These are phyloP conservation scores for Littorina saxatilis DNA, from an alignment of 1,140 invertebrate genomes.

Conservation along the genomic window DNA sequence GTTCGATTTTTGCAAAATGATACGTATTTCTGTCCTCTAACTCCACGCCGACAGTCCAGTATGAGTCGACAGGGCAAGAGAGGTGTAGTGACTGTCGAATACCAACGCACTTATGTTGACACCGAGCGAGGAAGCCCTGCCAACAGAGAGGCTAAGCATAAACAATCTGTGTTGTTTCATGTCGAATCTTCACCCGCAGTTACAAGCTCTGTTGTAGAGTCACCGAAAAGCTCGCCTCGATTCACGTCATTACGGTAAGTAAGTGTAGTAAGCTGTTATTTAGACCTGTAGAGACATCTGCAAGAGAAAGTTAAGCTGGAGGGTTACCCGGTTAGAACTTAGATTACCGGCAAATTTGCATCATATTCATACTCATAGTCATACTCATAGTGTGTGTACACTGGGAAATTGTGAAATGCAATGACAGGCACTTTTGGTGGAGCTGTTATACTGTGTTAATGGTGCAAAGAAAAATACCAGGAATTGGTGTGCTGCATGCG, in stretches of 20 bases:
- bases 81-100: conserved; percentile 26
- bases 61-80: conserved; percentile 30
- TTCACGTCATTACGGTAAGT: not conserved
- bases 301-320: no score
- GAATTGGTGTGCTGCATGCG: no score
- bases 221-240: conserved; percentile 8
- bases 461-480: no score
- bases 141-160: conserved; percentile 28
- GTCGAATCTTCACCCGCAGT: conserved; percentile 9
- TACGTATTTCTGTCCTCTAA: not conserved
- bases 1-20: not conserved
- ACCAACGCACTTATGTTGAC: conserved; percentile 11
- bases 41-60: not conserved
- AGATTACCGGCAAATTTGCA: no score
- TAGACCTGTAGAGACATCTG: no score
- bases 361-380: no score
- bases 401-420: no score
- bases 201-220: not conserved
- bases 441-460: no score
- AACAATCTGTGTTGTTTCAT: conserved; percentile 30
- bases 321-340: no score
- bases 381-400: no score
- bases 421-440: no score
- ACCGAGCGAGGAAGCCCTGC: conserved; percentile 13
- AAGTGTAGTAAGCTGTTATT: no score